A percentile compares a stretch with the other conserved stretches of the same genome.
These are phyloP conservation scores for Pangasius mekongensis DNA, from an alignment of 2,797 vertebrate genomes.

Conservation along the genomic window DNA sequence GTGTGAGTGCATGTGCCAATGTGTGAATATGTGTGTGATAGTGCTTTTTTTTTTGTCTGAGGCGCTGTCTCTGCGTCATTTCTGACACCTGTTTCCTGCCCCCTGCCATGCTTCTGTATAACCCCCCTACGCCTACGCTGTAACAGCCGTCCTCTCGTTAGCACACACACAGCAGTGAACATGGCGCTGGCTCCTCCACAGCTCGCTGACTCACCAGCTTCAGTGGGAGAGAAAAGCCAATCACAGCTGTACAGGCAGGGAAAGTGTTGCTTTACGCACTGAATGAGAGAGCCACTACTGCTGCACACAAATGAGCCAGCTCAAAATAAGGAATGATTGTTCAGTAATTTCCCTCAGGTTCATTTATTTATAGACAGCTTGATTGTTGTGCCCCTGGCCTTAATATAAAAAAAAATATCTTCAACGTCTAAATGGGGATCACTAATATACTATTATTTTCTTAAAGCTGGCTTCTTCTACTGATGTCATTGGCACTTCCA, in stretches of 20 bases:
- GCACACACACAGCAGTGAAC: conserved; percentile 55
- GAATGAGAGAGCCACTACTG: conserved; percentile 20
- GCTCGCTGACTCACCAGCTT: conserved; percentile 57
- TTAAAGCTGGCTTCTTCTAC: neutral
- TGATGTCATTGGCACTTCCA: neutral
- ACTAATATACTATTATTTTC: neutral
- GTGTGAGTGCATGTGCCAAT: conserved; percentile 34
- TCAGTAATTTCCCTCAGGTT: conserved; percentile 18
- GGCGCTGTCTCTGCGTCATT: conserved; percentile 63
- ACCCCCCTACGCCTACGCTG: conserved; percentile 45
- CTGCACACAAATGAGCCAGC: conserved; percentile 2
- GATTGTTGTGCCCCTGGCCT: neutral
- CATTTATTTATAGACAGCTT: conserved; percentile 36
- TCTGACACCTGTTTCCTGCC: conserved; percentile 63
- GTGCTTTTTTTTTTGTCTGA: conserved; percentile 25
- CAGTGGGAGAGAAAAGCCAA: conserved; percentile 48
- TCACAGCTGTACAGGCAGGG: conserved; percentile 42
- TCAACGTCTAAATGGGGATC: too few species aligned
- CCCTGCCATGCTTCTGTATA: conserved; percentile 46
- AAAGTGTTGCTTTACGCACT: conserved; percentile 27
- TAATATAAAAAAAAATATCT: conserved; percentile 3
- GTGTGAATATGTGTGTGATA: conserved; percentile 38
- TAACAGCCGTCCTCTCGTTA: conserved; percentile 45
- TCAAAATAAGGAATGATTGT: conserved; percentile 41
- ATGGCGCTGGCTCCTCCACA: conserved; percentile 37